Evolutionary conservation across 2,113 vertebrate genomes (phyloP).

Genomic region (Sturnus vulgaris): DNA sequence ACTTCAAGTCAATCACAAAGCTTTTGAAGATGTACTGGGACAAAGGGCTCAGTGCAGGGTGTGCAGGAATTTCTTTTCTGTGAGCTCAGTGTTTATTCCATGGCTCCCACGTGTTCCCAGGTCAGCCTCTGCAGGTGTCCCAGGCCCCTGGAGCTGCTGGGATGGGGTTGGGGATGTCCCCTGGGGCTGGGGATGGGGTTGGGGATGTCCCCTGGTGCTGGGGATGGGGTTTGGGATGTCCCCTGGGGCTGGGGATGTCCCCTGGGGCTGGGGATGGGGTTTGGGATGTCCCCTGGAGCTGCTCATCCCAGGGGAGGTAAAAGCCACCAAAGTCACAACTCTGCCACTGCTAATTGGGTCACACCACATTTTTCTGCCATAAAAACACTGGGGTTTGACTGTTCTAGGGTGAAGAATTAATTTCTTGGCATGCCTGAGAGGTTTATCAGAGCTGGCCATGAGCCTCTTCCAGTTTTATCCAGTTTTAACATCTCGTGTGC

Average conservation of each 20-base stretch:
- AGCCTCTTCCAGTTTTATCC: background rate
- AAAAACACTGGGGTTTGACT: too few relatives aligned
- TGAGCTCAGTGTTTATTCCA: fast-evolving
- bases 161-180: background rate
- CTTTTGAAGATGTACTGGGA: background rate
- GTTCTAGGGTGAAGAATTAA: background rate
- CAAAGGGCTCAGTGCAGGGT: background rate
- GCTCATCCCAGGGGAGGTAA: background rate
- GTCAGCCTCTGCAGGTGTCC: fast-evolving
- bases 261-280: background rate
- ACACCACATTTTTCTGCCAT: fast-evolving
- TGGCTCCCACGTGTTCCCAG: fast-evolving
- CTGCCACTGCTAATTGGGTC: fast-evolving
- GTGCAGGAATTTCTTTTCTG: fast-evolving
- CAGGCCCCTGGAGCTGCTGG: background rate
- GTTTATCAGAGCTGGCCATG: background rate
- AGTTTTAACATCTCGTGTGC: background rate
- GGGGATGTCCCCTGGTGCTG: background rate
- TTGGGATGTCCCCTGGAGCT: background rate
- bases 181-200: background rate
- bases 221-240: background rate
- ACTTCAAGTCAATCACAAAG: background rate
- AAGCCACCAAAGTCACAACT: fast-evolving
- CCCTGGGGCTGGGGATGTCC: too few relatives aligned
- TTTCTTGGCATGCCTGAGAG: background rate